Evolutionary conservation across 2,113 vertebrate genomes (phyloP).

Genomic region (Peromyscus maniculatus): DNA sequence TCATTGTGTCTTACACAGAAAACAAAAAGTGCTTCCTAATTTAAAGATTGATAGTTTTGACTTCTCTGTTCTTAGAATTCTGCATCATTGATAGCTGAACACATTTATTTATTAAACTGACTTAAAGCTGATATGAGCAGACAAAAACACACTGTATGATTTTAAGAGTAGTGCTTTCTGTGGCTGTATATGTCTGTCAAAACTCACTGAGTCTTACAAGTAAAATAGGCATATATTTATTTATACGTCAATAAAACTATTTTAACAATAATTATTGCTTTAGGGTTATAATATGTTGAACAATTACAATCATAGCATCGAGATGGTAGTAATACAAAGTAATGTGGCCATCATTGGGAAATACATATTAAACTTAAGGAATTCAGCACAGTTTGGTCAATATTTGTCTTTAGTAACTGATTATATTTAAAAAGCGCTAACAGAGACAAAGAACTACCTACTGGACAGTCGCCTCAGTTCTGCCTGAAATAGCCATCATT

Average conservation of each 20-base stretch:
- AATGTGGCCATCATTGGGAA: neutral
- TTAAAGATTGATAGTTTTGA: slow-evolving; percentile 35
- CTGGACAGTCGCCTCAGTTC: neutral
- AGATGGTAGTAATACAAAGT: slow-evolving; percentile 20
- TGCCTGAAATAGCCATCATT: neutral
- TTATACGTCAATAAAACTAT: slow-evolving; percentile 47
- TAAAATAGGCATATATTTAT: slow-evolving; percentile 12
- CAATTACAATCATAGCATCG: slow-evolving; percentile 21
- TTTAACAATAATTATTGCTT: slow-evolving; percentile 30
- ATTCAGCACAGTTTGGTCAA: slow-evolving; percentile 27
- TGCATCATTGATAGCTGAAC: neutral
- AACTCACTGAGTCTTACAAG: neutral
- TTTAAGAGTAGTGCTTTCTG: neutral
- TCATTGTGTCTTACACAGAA: neutral
- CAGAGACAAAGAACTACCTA: slow-evolving; percentile 22
- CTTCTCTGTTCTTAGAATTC: slow-evolving; percentile 56
- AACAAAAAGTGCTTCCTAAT: neutral
- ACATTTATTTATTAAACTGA: slow-evolving; percentile 35
- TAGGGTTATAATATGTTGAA: slow-evolving; percentile 20
- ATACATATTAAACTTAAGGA: slow-evolving; percentile 54
- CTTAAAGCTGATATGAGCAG: slow-evolving; percentile 12
- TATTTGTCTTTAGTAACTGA: slow-evolving; percentile 44
- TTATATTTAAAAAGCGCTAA: slow-evolving; percentile 40
- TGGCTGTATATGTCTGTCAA: slow-evolving; percentile 18
- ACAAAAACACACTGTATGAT: slow-evolving; percentile 24